Evolutionary conservation across 2,113 vertebrate species (phyloP).

Genomic region (Chionomys nivalis): DNA sequence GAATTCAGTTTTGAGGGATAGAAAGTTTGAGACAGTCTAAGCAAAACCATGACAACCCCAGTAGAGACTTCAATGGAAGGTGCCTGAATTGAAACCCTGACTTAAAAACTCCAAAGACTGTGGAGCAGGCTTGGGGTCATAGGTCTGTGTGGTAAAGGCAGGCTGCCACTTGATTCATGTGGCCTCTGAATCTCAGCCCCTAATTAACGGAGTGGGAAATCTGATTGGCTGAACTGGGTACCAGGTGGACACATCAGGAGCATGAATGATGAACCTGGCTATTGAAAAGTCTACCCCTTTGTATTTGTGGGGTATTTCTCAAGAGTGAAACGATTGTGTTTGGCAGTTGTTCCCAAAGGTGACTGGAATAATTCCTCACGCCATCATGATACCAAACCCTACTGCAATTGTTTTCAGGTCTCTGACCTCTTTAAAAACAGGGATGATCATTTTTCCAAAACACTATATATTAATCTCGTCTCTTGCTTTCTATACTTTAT

Average conservation of each 20-base stretch:
- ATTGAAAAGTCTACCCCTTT: neutral
- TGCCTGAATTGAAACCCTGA: neutral
- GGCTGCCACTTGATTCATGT: neutral
- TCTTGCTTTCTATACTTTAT: constrained; percentile 38
- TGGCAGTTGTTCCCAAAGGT: neutral
- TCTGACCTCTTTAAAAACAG: constrained; percentile 39
- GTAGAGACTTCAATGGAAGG: neutral
- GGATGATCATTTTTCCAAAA: constrained; percentile 37
- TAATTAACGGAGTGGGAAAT: neutral
- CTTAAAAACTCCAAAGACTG: neutral
- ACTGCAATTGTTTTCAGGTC: neutral
- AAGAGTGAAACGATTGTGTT: neutral
- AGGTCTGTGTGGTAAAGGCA: neutral
- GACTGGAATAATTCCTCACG: neutral
- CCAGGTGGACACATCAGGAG: neutral
- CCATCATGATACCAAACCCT: neutral
- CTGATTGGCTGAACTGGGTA: neutral
- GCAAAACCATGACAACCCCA: too few species aligned
- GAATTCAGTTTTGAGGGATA: neutral
- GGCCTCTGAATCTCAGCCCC: neutral
- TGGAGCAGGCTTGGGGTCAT: neutral
- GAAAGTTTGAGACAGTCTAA: neutral
- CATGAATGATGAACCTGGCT: neutral
- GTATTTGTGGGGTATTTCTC: neutral
- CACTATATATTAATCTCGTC: neutral